Percentiles rank a stretch among this genome's conserved stretches.
phyloP scores from a whole-genome alignment of 2,888 invertebrate genomes.

The Scrobipalpa atriplicella region DNA sequence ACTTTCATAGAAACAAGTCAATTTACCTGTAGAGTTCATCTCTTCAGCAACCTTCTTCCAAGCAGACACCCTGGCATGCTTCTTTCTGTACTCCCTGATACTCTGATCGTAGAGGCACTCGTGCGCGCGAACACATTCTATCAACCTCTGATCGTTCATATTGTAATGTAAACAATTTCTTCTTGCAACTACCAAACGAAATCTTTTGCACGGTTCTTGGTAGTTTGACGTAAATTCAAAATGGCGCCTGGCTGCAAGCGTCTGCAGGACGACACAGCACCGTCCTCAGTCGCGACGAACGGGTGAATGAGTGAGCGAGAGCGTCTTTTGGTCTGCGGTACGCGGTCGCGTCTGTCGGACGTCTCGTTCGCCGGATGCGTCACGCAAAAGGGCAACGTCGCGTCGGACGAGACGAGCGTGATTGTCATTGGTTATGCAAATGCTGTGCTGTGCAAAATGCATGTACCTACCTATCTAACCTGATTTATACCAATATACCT shows the following conservation, averaged over 20 bases:
- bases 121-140: neutral
- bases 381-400: too few relatives aligned
- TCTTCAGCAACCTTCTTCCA: neutral
- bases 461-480: too few relatives aligned
- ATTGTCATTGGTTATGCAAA: too few relatives aligned
- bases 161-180: neutral
- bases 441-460: too few relatives aligned
- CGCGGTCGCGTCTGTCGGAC: neutral
- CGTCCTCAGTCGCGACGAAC: neutral
- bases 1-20: neutral
- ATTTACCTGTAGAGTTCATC: neutral
- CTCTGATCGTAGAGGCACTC: constrained; percentile 9
- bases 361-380: neutral
- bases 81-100: neutral
- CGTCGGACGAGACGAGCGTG: too few relatives aligned
- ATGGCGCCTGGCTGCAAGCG: neutral
- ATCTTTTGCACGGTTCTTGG: too few relatives aligned
- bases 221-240: neutral
- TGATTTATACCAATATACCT: too few relatives aligned
- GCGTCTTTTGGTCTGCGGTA: neutral
- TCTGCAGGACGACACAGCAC: neutral
- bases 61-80: neutral
- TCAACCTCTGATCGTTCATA: neutral
- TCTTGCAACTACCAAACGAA: too few relatives aligned
- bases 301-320: neutral